phyloP scores from a whole-genome alignment of 2,888 invertebrate species.

The Lithodes maja region DNA sequence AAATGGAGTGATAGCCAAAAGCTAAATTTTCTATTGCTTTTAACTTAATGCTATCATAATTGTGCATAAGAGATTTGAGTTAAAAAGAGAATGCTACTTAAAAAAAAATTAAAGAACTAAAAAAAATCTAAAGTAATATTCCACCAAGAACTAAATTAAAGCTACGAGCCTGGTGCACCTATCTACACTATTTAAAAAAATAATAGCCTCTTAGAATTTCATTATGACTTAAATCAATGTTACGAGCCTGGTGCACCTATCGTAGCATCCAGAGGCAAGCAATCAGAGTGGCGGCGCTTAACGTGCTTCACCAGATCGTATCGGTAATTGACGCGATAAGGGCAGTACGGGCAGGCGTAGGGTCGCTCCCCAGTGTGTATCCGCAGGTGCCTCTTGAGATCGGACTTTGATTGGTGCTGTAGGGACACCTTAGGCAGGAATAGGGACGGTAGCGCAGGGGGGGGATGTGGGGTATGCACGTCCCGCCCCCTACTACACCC shows the following conservation, averaged over 20 bases:
- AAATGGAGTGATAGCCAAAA: no score
- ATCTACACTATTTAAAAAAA: no score
- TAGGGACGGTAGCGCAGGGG: constrained; percentile 40
- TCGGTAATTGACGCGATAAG: constrained; percentile 53
- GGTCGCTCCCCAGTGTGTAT: constrained; percentile 54
- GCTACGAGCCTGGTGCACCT: no score
- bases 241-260: not conserved
- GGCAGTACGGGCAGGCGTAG: constrained; percentile 50
- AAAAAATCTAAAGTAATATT: no score
- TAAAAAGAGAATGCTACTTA: no score
- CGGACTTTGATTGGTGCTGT: constrained; percentile 58
- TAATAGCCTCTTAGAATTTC: no score
- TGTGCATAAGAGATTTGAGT: no score
- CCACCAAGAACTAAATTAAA: no score
- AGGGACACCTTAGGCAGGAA: constrained; percentile 50
- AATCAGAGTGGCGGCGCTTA: constrained; percentile 32
- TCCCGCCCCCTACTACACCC: constrained; percentile 24
- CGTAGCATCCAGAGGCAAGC: not conserved
- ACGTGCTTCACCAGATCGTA: constrained; percentile 56
- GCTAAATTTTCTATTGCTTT: no score
- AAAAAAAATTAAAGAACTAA: no score
- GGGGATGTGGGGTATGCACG: constrained; percentile 26
- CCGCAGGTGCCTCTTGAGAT: constrained; percentile 51
- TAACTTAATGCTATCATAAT: no score
- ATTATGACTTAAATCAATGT: not conserved